phyloP scores from a whole-genome alignment of 1,140 invertebrate genomes.

The Paraescarpia echinospica region DNA sequence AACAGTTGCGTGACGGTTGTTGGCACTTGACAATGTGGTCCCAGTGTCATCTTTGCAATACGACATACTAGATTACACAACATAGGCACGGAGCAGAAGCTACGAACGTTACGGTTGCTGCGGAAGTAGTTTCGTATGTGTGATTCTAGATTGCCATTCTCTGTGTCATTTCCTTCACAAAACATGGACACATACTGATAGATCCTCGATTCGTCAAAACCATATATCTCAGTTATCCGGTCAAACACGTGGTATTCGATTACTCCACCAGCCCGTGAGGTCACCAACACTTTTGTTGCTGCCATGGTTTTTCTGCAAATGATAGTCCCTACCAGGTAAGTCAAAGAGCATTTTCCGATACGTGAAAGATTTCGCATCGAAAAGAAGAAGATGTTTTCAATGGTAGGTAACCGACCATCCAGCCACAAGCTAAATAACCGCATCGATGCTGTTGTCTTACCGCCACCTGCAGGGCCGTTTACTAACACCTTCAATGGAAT shows the following conservation, averaged over 20 bases:
- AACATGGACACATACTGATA: background rate
- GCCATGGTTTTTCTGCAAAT: background rate
- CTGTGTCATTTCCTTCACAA: background rate
- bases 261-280: background rate
- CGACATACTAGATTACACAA: background rate
- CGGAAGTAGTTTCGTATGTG: background rate
- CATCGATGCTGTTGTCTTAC: background rate
- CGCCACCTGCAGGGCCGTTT: too few species aligned
- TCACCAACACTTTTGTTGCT: background rate
- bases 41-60: background rate
- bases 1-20: background rate
- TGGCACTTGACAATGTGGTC: background rate
- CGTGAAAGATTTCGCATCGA: background rate
- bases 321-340: background rate
- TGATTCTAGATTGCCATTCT: background rate
- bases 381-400: background rate
- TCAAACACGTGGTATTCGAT: background rate
- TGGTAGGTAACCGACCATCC: background rate
- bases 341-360: background rate
- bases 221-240: background rate
- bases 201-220: background rate
- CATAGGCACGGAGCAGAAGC: background rate
- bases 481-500: background rate
- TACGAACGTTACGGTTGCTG: background rate
- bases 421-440: background rate